Evolutionary conservation across 2,888 invertebrate species (phyloP).

Genomic region (Ariolimax columbianus): DNA sequence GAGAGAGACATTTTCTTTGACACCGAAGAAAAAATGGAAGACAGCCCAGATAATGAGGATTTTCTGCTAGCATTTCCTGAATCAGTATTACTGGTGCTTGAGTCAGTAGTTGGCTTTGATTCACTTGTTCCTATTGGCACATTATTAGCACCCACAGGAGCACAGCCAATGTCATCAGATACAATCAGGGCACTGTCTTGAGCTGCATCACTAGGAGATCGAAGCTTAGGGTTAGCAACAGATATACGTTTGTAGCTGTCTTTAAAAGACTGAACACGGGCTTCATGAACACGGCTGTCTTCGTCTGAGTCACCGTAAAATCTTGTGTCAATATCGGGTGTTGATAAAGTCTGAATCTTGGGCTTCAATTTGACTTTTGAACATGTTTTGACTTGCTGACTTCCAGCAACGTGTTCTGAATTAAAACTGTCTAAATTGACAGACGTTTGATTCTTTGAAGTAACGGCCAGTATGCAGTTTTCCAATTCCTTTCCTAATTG

Average conservation of each 20-base stretch:
- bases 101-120: background rate
- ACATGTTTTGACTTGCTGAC: background rate
- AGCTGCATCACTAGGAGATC: conserved; percentile 7
- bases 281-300: conserved; percentile 49
- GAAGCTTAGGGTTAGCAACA: background rate
- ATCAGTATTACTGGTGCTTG: background rate
- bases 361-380: conserved; percentile 8
- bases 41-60: background rate
- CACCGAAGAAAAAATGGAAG: background rate
- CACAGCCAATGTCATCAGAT: background rate
- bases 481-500: conserved; percentile 29
- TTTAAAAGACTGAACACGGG: conserved; percentile 45
- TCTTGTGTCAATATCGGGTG: conserved; percentile 31
- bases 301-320: conserved; percentile 55
- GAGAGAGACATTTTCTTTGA: conserved; percentile 31
- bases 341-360: background rate
- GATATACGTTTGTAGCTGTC: conserved; percentile 45
- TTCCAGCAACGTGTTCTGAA: background rate
- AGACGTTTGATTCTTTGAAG: background rate
- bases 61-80: conserved; percentile 26
- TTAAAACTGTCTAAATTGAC: background rate
- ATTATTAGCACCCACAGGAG: background rate
- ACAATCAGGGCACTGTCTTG: conserved; percentile 4
- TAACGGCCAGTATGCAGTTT: background rate
- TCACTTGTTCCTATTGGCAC: background rate